Percentiles rank a stretch among this genome's conserved stretches.
Evolutionary conservation across 2,113 vertebrate species (phyloP).

Genomic region (Pygathrix nemaeus): DNA sequence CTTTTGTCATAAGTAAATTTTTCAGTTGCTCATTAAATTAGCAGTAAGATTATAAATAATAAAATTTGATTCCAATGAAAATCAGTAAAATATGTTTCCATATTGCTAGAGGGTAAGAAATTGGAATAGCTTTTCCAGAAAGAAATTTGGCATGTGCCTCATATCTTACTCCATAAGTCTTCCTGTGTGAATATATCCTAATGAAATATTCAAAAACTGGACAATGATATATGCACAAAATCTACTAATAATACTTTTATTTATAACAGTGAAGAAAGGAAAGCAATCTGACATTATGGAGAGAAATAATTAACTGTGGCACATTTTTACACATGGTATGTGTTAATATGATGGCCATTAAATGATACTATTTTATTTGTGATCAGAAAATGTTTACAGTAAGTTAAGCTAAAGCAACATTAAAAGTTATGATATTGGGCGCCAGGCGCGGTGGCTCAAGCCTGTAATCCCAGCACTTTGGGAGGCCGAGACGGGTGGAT

Average conservation of each 20-base stretch:
- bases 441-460: too few relatives aligned
- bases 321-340: not conserved
- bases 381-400: not conserved
- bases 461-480: too few relatives aligned
- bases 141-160: not conserved
- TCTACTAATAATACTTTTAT: not conserved
- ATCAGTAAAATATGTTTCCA: not conserved
- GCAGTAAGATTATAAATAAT: not conserved
- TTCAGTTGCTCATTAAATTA: not conserved
- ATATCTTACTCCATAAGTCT: not conserved
- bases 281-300: not conserved
- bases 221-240: not conserved
- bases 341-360: not conserved
- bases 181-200: not conserved
- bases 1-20: not conserved
- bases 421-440: not conserved
- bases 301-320: not conserved
- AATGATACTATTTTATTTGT: not conserved
- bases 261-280: not conserved
- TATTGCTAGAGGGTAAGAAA: not conserved
- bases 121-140: not conserved
- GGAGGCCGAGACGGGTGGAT: too few relatives aligned
- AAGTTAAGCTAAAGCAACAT: not conserved
- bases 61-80: constrained; percentile 12
- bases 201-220: not conserved